Conservation (phyloP, 2,888 invertebrate genomes). For the Latheticus oryzae region DNA sequence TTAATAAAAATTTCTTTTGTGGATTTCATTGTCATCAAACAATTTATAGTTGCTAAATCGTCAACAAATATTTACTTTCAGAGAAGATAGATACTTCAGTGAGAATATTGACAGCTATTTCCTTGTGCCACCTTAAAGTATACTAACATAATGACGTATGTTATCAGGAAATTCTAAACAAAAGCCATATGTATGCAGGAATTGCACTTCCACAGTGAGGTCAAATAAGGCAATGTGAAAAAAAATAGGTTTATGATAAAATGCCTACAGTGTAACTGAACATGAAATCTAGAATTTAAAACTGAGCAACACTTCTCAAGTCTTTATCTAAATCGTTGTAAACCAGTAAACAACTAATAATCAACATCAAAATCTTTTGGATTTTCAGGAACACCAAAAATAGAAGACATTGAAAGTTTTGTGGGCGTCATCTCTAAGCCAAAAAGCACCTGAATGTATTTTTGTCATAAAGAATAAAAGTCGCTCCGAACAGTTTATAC, state of each 20-base stretch:
- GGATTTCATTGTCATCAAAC: background rate
- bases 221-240: too few relatives aligned
- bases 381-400: constrained; percentile 22
- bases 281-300: too few relatives aligned
- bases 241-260: too few relatives aligned
- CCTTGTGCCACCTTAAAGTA: constrained; percentile 29
- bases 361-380: constrained; percentile 1
- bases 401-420: constrained; percentile 38
- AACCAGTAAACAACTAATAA: background rate
- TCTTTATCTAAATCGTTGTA: constrained; percentile 1
- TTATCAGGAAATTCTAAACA: constrained; percentile 33
- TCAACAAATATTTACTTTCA: constrained; percentile 14
- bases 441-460: constrained; percentile 38
- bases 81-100: constrained; percentile 18
- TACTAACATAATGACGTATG: constrained; percentile 28
- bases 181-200: constrained; percentile 30
- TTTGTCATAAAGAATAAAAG: constrained; percentile 1
- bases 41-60: constrained; percentile 3
- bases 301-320: too few relatives aligned
- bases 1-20: background rate
- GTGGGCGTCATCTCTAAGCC: constrained; percentile 33
- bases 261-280: too few relatives aligned
- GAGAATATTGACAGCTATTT: constrained; percentile 28
- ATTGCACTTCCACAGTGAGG: constrained; percentile 27
- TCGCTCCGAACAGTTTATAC: constrained; percentile 3